These are phyloP conservation scores for Picus viridis DNA, from an alignment of 2,797 vertebrate genomes.

Conservation along the genomic window DNA sequence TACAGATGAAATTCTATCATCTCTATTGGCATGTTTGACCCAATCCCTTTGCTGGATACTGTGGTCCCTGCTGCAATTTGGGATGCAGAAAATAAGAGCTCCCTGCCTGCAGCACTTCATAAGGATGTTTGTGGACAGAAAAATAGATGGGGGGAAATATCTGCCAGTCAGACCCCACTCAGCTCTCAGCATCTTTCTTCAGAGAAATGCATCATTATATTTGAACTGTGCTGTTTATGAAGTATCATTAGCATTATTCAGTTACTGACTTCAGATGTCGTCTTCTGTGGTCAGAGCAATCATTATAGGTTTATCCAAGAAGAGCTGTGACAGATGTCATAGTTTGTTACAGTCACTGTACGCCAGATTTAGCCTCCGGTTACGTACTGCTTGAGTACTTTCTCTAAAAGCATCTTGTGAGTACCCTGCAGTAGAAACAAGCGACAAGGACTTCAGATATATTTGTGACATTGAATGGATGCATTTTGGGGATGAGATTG, in stretches of 20 bases:
- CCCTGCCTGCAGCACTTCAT: neutral
- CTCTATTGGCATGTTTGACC: slow-evolving; percentile 14
- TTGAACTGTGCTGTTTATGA: slow-evolving; percentile 52
- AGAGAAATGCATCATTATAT: slow-evolving; percentile 52
- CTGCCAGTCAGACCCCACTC: slow-evolving; percentile 33
- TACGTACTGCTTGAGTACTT: slow-evolving; percentile 52
- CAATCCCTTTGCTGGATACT: neutral
- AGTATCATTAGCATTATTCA: slow-evolving; percentile 73
- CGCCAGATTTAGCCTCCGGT: slow-evolving; percentile 67
- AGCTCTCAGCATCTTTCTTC: slow-evolving; percentile 29
- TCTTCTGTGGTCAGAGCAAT: slow-evolving; percentile 65
- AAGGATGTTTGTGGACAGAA: slow-evolving; percentile 4
- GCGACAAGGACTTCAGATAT: slow-evolving; percentile 53
- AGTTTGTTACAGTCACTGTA: slow-evolving; percentile 66
- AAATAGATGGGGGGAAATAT: slow-evolving; percentile 16
- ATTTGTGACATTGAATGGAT: slow-evolving; percentile 56
- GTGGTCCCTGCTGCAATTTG: neutral
- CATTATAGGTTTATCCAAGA: slow-evolving; percentile 52
- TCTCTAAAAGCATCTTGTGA: slow-evolving; percentile 55
- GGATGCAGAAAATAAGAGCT: slow-evolving; percentile 1
- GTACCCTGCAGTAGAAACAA: slow-evolving; percentile 64
- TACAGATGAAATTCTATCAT: neutral
- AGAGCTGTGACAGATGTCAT: slow-evolving; percentile 79
- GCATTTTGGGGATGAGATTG: neutral
- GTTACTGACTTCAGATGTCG: slow-evolving; percentile 43